Conservation (phyloP, 1,140 invertebrate genomes). For the Lepidostoma basale region DNA sequence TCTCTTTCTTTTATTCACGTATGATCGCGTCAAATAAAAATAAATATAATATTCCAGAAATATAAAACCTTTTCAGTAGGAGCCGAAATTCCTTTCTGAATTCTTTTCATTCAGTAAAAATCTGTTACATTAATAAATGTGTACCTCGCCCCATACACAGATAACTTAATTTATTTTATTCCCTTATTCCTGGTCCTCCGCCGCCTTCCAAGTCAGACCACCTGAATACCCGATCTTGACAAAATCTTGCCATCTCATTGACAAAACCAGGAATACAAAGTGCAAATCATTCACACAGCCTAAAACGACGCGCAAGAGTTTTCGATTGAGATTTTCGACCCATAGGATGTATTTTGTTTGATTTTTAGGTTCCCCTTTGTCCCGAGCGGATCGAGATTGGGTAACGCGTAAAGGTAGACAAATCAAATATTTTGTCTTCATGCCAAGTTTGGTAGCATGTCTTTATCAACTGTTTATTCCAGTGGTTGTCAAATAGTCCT, state of each 20-base stretch:
- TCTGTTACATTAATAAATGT: background rate
- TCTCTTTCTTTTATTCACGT: too few species aligned
- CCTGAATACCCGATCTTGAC: background rate
- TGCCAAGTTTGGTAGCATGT: conserved; percentile 37
- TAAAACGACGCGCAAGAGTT: too few species aligned
- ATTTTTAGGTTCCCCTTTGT: background rate
- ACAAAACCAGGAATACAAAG: background rate
- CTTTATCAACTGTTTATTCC: background rate
- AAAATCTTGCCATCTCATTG: background rate
- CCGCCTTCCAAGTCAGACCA: background rate
- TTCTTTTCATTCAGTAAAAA: conserved; percentile 3
- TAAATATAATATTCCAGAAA: too few species aligned
- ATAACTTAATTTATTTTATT: background rate
- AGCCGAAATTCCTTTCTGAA: too few species aligned
- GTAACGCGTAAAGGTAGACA: conserved; percentile 25
- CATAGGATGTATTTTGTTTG: background rate
- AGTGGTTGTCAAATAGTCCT: background rate
- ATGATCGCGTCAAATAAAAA: too few species aligned
- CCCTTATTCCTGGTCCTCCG: background rate
- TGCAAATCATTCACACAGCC: background rate
- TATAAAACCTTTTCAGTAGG: too few species aligned
- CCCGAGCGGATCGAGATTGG: background rate
- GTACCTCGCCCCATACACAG: too few species aligned
- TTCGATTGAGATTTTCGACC: background rate
- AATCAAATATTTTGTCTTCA: conserved; percentile 43